Evolutionary conservation across 1,140 invertebrate genomes (phyloP), one percentile per base, ranked within the genome.

Genomic region (Philopotamus ludificatus): DNA sequence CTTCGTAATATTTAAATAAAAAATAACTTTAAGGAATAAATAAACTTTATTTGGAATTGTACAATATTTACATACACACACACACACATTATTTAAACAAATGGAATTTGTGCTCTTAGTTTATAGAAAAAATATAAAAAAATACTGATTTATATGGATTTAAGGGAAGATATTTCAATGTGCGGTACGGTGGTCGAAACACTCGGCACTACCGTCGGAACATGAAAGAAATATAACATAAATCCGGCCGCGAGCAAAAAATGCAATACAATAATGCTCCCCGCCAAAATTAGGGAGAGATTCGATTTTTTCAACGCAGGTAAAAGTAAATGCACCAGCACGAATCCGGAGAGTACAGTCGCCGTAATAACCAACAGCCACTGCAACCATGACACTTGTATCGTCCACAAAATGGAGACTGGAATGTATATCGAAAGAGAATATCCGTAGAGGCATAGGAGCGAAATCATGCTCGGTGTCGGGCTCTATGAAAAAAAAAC

Each of bases 371-470:
- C 91, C 41, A 97, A 80, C 21, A 88, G 71, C 94, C 95, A 98
- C 72, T 95, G 94, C 15, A 97, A 80, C 84, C 89, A 88, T 2
- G 79, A 81, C 7, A 95, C 83, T 78, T 90, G 86, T 66, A 97
- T 92, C 0, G 93, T 88, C 93, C 94, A 97, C 3, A 98, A 77
- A 71, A 97, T 87, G n/a, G 94, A 92, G 3, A 96, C 88, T 7
- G 95, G 95, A 72, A 98, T 88, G 75, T 95, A 98, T 68, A 98
- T 93, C 26, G 92, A 87, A 41, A 99, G 78, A 0, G 94, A 97
- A 76, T 99, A 99, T 12, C 96, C 96, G 77, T 98, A 99, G 1
- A 97, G 82, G 77, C 94, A 97, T 67, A 98, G 83, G 3, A 97
- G 83, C 55, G 91, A 89, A 65, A 96, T 81, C 71, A 94, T 86